These are phyloP conservation scores for Meiosimyza platycephala DNA, from an alignment of 2,888 invertebrate species.

Conservation along the genomic window DNA sequence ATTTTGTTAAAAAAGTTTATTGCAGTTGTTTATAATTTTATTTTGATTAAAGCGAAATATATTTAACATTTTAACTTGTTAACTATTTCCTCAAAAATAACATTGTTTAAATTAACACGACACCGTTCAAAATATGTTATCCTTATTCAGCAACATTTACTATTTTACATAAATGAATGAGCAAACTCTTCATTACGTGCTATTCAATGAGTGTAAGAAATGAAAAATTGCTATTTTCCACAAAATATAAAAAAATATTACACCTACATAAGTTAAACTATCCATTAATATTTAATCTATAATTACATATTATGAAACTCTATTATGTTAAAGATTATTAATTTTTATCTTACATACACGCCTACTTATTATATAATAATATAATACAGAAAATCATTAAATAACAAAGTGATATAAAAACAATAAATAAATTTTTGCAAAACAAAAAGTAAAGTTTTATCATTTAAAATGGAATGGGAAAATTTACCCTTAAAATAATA, in stretches of 20 bases:
- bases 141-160: background rate
- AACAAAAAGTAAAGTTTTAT: background rate
- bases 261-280: background rate
- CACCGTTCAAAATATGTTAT: background rate
- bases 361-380: conserved; percentile 4
- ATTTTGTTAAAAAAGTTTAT: background rate
- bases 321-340: conserved; percentile 16
- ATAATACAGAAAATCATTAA: conserved; percentile 21
- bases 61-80: background rate
- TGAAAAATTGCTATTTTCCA: background rate
- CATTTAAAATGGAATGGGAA: too few relatives aligned
- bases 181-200: background rate
- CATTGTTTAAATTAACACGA: background rate
- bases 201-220: background rate
- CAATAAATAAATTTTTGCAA: conserved; percentile 29
- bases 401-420: conserved; percentile 30
- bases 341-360: conserved; percentile 11
- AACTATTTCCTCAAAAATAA: background rate
- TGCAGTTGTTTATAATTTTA: background rate
- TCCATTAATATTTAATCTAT: conserved; percentile 7
- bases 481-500: too few relatives aligned
- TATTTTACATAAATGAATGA: conserved; percentile 4
- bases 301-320: conserved; percentile 3
- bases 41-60: background rate
- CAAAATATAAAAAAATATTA: background rate